A percentile compares a stretch with the other conserved stretches of the same genome.
Evolutionary conservation across 2,888 invertebrate genomes (phyloP).

Genomic region (Tipula helvola): DNA sequence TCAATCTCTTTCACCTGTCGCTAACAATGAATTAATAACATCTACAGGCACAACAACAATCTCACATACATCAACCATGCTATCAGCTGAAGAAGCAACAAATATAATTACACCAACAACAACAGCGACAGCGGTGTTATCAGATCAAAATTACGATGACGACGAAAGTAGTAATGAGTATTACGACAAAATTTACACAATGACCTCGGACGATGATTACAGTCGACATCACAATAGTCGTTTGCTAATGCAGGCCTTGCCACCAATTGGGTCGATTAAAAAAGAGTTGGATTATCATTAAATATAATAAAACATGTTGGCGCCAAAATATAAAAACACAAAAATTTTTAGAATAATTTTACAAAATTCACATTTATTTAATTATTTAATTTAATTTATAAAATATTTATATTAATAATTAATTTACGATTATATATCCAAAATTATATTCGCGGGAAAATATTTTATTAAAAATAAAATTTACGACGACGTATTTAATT

Average conservation of each 20-base stretch:
- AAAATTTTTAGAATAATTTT: background rate
- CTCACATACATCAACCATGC: background rate
- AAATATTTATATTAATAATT: background rate
- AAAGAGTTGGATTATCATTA: background rate
- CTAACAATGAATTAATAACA: slow-evolving; percentile 8
- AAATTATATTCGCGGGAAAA: background rate
- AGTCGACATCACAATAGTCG: background rate
- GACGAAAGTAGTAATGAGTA: background rate
- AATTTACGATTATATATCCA: background rate
- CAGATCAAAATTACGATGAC: background rate
- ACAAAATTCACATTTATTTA: background rate
- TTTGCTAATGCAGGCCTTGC: background rate
- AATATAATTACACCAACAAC: slow-evolving; percentile 6
- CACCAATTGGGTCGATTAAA: background rate
- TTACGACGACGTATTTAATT: background rate
- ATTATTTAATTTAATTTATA: slow-evolving; percentile 5
- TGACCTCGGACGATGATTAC: background rate
- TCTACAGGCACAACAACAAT: background rate
- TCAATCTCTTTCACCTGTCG: slow-evolving; percentile 17
- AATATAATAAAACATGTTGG: background rate
- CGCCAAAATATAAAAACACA: background rate
- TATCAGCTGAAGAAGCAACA: background rate
- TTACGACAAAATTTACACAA: background rate
- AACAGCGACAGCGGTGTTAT: background rate
- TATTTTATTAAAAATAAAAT: background rate